Percentiles rank a stretch among this genome's conserved stretches.
Conservation (phyloP, 2,888 invertebrate species). For the Muscina levida region DNA sequence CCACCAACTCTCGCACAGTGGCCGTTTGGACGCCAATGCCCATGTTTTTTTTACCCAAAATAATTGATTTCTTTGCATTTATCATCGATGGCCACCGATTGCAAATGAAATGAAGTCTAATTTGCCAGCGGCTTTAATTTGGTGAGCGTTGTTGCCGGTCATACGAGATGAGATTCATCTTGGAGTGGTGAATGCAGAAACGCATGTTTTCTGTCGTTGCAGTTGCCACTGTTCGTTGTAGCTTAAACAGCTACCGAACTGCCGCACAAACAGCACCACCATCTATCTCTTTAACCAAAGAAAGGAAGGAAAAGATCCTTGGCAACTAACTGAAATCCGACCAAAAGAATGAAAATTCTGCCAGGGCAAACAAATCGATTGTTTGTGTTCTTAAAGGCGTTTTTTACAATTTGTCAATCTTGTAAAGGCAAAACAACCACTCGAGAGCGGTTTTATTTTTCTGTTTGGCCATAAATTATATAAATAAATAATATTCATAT, state of each 20-base stretch:
- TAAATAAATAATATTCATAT: slow-evolving; percentile 68
- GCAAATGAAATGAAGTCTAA: slow-evolving; percentile 56
- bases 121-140: slow-evolving; percentile 64
- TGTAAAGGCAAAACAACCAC: slow-evolving; percentile 42
- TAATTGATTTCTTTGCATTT: slow-evolving; percentile 62
- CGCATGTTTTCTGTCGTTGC: slow-evolving; percentile 76
- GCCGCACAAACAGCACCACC: no score
- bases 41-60: slow-evolving; percentile 33
- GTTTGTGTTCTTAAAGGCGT: slow-evolving; percentile 69
- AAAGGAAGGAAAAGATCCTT: no score
- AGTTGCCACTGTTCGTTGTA: slow-evolving; percentile 77
- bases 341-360: no score
- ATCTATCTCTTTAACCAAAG: no score
- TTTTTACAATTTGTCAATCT: slow-evolving; percentile 76
- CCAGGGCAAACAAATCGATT: slow-evolving; percentile 60
- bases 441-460: no score
- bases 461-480: slow-evolving; percentile 67
- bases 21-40: slow-evolving; percentile 23
- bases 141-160: slow-evolving; percentile 28
- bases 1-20: not conserved
- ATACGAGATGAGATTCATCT: slow-evolving; percentile 32
- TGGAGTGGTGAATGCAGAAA: slow-evolving; percentile 50
- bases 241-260: slow-evolving; percentile 75
- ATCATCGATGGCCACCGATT: slow-evolving; percentile 53
- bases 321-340: no score